These are phyloP conservation scores for Cyclina sinensis DNA, from an alignment of 1,140 invertebrate genomes.

Conservation along the genomic window DNA sequence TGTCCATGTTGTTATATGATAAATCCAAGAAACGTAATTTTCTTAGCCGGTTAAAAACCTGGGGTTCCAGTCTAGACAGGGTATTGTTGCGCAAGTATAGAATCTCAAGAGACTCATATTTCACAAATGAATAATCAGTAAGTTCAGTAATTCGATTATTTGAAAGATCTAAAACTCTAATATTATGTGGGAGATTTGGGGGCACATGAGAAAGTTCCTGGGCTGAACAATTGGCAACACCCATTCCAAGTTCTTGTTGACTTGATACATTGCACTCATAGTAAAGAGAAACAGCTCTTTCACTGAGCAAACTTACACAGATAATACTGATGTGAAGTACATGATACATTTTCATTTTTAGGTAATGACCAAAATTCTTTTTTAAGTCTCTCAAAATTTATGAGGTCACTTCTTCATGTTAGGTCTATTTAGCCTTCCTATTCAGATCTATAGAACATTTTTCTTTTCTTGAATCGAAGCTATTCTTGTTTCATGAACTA, in stretches of 20 bases:
- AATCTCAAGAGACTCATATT: constrained; percentile 76
- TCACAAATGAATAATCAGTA: constrained; percentile 70
- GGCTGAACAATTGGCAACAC: constrained; percentile 78
- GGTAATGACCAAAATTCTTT: no score
- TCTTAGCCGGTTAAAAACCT: constrained; percentile 76
- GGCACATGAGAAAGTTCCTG: constrained; percentile 73
- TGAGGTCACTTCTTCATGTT: no score
- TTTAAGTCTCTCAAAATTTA: no score
- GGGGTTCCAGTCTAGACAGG: constrained; percentile 71
- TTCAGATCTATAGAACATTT: no score
- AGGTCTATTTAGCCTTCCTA: no score
- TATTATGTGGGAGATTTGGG: constrained; percentile 73
- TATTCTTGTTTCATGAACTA: background rate
- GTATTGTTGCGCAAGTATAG: constrained; percentile 79
- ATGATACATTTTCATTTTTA: background rate
- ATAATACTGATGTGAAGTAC: constrained; percentile 22
- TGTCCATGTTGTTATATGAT: constrained; percentile 76
- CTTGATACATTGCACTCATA: constrained; percentile 51
- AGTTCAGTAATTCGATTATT: constrained; percentile 78
- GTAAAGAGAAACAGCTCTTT: background rate
- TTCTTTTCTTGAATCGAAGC: no score
- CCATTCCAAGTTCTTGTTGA: constrained; percentile 11
- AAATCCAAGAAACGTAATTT: constrained; percentile 79
- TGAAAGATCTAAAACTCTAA: constrained; percentile 77
- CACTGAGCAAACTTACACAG: background rate